Evolutionary conservation across 1,140 invertebrate species (phyloP), one percentile per base, ranked within the genome.

Genomic region (Drosophila simulans): DNA sequence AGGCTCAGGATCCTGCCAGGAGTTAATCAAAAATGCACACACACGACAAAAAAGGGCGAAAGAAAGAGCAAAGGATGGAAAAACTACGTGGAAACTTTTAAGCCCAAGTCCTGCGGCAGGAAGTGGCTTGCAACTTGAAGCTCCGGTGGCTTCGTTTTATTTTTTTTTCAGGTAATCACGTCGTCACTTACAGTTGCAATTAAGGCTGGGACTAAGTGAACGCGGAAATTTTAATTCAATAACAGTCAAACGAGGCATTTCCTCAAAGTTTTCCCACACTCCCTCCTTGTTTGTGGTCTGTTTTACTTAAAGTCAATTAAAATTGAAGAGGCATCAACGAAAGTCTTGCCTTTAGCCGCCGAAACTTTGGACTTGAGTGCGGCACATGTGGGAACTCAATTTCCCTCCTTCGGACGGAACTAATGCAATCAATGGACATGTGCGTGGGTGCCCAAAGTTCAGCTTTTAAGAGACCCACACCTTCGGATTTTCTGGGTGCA

Each of bases 1-100:
- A 62, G 53, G 58, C 64, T 40, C 51, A 46, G 65, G 60, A 37
- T 55, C 40, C 60, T 15, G 42, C 8, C 48, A 35, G 20, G 43
- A 63, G 74, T 80, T 90, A 73, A 89, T 89, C 84, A 89, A 89
- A 90, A 89, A 90, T 89, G 72, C 80, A 78, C 80, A 78, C 65
- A 58, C 54, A 64, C 37, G 57, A 49, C 25, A 57, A 77, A 56
- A 70, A 56, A 49, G 35, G 20, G 37, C 48, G 57, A 65, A 53
- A 60, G 31, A 27, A 42, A 40, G 65, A 54, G 52, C 43, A 57
- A 58, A 54, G 22, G 15, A 22, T 3, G 48, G 51, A 78, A 82
- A 83, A 82, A 82, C 80, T 83, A 79, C 54, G 34, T 40, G 71
- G 22, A 54, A 70, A 70, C 64, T 70, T 57, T 70, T 57, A 70